phyloP scores from a whole-genome alignment of 2,113 vertebrate genomes.

The Arizona elegans region DNA sequence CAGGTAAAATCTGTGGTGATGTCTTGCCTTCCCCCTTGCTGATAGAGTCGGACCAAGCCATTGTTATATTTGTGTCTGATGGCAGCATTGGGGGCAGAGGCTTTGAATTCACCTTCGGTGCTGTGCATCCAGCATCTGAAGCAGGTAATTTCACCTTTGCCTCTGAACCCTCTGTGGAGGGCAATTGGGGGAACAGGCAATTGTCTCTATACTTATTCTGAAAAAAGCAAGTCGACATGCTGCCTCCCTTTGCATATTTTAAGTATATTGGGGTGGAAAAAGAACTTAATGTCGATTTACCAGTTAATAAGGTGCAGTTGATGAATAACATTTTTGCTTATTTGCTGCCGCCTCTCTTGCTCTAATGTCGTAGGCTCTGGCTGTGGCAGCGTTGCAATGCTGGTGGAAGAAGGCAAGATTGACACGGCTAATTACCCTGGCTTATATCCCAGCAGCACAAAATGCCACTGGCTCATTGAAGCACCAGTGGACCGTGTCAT shows the following conservation, averaged over 20 bases:
- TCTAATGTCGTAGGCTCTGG: background rate
- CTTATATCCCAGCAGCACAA: conserved; percentile 33
- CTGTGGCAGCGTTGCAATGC: conserved; percentile 26
- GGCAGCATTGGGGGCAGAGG: background rate
- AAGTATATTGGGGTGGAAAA: background rate
- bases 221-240: background rate
- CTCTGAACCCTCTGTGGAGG: background rate
- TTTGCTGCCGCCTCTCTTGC: background rate
- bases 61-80: conserved; percentile 5
- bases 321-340: background rate
- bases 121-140: background rate
- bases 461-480: conserved; percentile 57
- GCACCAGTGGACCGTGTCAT: conserved; percentile 36
- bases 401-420: conserved; percentile 49
- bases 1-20: background rate
- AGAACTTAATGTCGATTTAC: background rate
- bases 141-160: background rate
- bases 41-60: background rate
- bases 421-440: conserved; percentile 57
- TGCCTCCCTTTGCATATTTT: background rate
- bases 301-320: background rate
- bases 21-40: conserved; percentile 4
- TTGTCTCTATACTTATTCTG: background rate
- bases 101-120: background rate
- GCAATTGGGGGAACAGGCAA: background rate